Percentiles rank a stretch among this genome's conserved stretches.
phyloP scores from a whole-genome alignment of 1,140 invertebrate species.

The Oreohelix idahoensis region DNA sequence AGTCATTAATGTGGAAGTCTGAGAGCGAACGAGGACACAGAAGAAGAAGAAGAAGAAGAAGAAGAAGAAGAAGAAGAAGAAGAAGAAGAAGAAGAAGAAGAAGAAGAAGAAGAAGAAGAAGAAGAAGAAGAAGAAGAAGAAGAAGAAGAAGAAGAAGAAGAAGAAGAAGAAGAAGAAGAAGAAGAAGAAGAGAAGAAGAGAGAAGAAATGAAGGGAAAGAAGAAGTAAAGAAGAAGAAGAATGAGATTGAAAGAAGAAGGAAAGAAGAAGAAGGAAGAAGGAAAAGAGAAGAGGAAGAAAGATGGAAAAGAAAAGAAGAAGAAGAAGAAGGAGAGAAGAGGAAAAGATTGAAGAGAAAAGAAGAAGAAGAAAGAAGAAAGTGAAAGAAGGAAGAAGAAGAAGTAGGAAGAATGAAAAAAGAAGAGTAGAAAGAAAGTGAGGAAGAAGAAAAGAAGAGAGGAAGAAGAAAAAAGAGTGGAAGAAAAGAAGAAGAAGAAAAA shows the following conservation, averaged over 20 bases:
- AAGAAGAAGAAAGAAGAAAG: neutral
- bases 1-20: no score
- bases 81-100: neutral
- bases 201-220: no score
- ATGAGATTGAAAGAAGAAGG: no score
- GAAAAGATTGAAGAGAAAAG: no score
- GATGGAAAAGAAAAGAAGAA: neutral
- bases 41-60: no score
- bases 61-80: neutral
- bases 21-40: no score
- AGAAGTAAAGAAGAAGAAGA: neutral
- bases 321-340: neutral
- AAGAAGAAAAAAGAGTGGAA: no score
- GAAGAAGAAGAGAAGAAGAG: neutral
- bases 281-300: slow-evolving; percentile 7
- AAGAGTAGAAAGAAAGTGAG: no score
- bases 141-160: neutral
- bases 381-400: no score
- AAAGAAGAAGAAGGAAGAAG: neutral
- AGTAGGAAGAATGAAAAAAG: no score
- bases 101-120: neutral
- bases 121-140: neutral
- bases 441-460: no score
- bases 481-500: no score
- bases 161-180: slow-evolving; percentile 1